A percentile compares a stretch with the other conserved stretches of the same genome.
phyloP scores from a whole-genome alignment of 2,888 invertebrate genomes.

The Vesta saturnalis region DNA sequence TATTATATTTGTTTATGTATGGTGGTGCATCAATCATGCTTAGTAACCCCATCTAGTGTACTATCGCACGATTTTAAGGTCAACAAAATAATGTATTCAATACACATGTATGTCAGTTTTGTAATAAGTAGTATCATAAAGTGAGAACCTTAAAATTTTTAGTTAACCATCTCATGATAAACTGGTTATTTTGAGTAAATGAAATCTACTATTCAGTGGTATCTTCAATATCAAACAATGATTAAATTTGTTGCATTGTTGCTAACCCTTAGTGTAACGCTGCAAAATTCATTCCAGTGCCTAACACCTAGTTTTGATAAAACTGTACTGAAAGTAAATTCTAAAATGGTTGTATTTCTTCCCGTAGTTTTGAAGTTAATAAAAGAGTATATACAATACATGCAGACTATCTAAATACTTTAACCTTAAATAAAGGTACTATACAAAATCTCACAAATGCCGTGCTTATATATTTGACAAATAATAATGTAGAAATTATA shows the following conservation, averaged over 20 bases:
- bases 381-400: background rate
- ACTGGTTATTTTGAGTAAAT: no score
- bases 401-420: background rate
- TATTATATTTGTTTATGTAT: no score
- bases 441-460: background rate
- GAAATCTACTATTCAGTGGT: no score
- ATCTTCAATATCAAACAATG: no score
- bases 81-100: no score
- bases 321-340: background rate
- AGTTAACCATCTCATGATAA: no score
- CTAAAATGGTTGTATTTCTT: background rate
- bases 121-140: no score
- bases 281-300: background rate
- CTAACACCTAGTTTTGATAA: background rate
- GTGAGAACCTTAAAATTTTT: no score
- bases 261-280: background rate
- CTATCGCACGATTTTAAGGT: no score
- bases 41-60: no score
- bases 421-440: slow-evolving; percentile 7
- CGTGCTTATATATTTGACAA: background rate
- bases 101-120: no score
- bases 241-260: background rate
- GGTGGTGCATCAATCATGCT: no score
- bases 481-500: slow-evolving; percentile 12
- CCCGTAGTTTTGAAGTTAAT: background rate